Evolutionary conservation across 2,113 vertebrate genomes (phyloP).

Genomic region (Campylomormyrus numenius): DNA sequence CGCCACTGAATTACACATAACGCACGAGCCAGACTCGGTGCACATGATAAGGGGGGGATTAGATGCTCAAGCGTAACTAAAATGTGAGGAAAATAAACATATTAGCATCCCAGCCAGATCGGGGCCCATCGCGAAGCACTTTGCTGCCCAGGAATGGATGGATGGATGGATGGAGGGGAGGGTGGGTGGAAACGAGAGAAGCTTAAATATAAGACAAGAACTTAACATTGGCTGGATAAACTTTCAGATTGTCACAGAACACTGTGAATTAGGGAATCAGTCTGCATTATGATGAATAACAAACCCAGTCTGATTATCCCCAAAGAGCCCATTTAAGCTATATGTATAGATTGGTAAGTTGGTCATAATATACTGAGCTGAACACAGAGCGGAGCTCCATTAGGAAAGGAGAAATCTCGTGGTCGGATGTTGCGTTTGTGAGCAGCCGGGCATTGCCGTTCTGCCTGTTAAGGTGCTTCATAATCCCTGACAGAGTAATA

Average conservation of each 20-base stretch:
- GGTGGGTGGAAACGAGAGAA: not conserved
- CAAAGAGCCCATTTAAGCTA: not conserved
- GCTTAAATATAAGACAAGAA: not conserved
- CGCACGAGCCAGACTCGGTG: too few species aligned
- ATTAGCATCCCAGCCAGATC: not conserved
- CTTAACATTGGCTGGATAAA: not conserved
- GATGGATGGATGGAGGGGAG: not conserved
- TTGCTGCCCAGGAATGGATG: not conserved
- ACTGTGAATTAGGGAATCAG: not conserved
- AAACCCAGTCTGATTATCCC: not conserved
- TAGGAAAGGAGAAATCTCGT: not conserved
- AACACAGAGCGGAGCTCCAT: not conserved
- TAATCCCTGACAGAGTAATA: not conserved
- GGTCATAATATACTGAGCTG: not conserved
- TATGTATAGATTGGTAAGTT: not conserved
- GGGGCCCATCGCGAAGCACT: not conserved
- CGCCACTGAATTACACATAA: not conserved
- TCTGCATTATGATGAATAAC: not conserved
- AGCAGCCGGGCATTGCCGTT: not conserved
- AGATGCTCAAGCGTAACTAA: not conserved
- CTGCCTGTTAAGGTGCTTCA: not conserved
- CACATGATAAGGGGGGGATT: slow-evolving; percentile 60
- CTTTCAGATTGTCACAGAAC: not conserved
- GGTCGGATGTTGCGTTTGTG: not conserved
- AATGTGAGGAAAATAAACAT: not conserved